phyloP scores from a whole-genome alignment of 92 coral and sea anemone species.

The Plumapathes pennacea region DNA sequence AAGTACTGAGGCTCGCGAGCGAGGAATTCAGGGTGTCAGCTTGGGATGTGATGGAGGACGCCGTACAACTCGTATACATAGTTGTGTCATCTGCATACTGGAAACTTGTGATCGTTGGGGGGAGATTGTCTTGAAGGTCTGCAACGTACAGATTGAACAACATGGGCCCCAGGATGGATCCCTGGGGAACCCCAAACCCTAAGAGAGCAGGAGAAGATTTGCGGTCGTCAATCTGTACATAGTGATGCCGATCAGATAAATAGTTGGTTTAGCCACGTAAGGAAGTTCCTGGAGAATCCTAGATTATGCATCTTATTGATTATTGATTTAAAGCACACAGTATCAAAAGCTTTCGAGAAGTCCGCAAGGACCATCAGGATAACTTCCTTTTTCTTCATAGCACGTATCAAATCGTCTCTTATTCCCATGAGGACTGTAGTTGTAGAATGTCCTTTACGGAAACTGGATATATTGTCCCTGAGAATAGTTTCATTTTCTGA shows the following conservation, averaged over 20 bases:
- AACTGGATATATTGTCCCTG: slow-evolving; percentile 18
- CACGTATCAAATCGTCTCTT: slow-evolving; percentile 28
- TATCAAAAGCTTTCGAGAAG: neutral
- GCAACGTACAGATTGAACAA: neutral
- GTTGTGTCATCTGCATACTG: slow-evolving; percentile 2
- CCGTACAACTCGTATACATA: neutral
- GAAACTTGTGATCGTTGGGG: neutral
- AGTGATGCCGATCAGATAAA: too few species aligned
- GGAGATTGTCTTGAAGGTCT: neutral
- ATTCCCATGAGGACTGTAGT: slow-evolving; percentile 34
- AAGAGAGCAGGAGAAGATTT: too few species aligned
- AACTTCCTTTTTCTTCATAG: slow-evolving; percentile 29
- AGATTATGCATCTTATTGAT: too few species aligned
- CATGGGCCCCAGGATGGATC: too few species aligned
- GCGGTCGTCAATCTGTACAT: too few species aligned
- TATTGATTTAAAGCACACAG: too few species aligned
- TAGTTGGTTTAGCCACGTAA: too few species aligned
- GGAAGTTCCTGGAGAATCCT: too few species aligned
- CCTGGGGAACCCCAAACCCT: too few species aligned
- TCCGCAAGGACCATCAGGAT: slow-evolving; percentile 6
- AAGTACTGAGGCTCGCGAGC: neutral
- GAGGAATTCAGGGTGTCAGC: too few species aligned
- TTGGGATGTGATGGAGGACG: too few species aligned
- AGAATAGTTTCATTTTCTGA: slow-evolving; percentile 4
- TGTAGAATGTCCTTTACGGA: slow-evolving; percentile 46